These are phyloP conservation scores for Aspidiotus rigidus DNA, from an alignment of 2,888 invertebrate genomes.

Conservation along the genomic window DNA sequence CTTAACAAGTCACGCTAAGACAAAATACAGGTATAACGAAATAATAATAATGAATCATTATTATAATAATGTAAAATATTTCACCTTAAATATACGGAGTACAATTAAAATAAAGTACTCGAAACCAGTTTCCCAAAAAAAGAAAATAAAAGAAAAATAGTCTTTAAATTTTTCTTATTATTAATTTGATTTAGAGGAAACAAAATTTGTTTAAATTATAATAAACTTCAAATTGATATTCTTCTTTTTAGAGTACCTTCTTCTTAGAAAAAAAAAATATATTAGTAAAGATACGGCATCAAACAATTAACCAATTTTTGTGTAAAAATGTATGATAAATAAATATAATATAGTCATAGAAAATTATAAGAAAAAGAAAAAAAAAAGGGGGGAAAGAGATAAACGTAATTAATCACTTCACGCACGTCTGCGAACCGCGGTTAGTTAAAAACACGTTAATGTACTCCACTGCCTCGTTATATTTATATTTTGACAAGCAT, in stretches of 20 bases:
- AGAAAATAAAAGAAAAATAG: slow-evolving; percentile 9
- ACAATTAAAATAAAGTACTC: slow-evolving; percentile 7
- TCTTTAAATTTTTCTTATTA: background rate
- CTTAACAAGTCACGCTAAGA: slow-evolving; percentile 31
- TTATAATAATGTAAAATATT: slow-evolving; percentile 1
- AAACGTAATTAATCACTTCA: too few relatives aligned
- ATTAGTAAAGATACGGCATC: too few relatives aligned
- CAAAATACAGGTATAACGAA: slow-evolving; percentile 30
- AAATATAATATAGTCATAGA: too few relatives aligned
- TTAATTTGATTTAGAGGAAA: slow-evolving; percentile 1
- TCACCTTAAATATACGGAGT: slow-evolving; percentile 8
- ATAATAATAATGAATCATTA: slow-evolving; percentile 17
- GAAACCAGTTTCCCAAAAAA: slow-evolving; percentile 10
- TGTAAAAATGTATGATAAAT: too few relatives aligned
- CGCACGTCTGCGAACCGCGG: too few relatives aligned
- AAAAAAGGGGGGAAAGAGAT: too few relatives aligned
- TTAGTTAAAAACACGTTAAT: too few relatives aligned
- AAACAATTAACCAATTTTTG: too few relatives aligned
- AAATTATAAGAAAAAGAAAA: too few relatives aligned
- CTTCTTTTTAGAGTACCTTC: slow-evolving; percentile 3
- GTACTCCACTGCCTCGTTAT: too few relatives aligned
- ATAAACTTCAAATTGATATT: background rate
- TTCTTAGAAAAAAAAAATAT: background rate
- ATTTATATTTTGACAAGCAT: too few relatives aligned
- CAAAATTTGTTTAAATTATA: background rate